Base-by-base conservation (phyloP, 2,797 vertebrate species). In the Tolypeutes matacus region DNA sequence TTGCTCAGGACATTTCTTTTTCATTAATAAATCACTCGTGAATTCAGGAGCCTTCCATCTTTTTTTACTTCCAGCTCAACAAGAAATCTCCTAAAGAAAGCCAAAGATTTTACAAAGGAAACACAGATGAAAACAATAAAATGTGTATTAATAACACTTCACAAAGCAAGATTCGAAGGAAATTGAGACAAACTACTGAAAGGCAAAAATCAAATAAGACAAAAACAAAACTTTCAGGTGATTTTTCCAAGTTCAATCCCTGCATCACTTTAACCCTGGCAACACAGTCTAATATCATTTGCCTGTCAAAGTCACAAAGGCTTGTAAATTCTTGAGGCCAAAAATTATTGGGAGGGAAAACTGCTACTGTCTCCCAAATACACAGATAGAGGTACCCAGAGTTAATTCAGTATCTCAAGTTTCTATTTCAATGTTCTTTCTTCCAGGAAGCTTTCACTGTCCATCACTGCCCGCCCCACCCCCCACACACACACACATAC, bases 21-120 rank as follows among this genome's bases (percentile, higher is more conserved):
- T 97, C 91, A 62, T 65, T 87, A 97, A 97, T 96, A 96, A 96
- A 97, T 75, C 31, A 81, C 85, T 98, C 93, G 93, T 87, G 42
- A 93, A 96, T 97, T 93, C 53, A 92, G 72, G 70, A 36, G 49
- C 83, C 93, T 94, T 86, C 49, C 13, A 91, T 91, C 86, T 21
- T 73, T 42, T 34, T 34, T 80, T 4, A 94, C 64, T 36, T 65
- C 60, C 31, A 85, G 46, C 21, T 91, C 29, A 83, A 69, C 18
- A 86, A 81, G 69, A 93, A 87, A 77, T 91, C 29, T 70, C 64
- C 51, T n/a, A 77, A 73, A 90, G 83, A 91, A 93, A 91, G n/a
- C 34, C 36, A 62, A 42, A 93, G 7, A 84, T 86, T 95, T 96
- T 86, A 81, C 36, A 62, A 91, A 87, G 31, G 10, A 76, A 95